Evolutionary conservation across 2,888 invertebrate species (phyloP).

Genomic region (Alsophila aescularia): DNA sequence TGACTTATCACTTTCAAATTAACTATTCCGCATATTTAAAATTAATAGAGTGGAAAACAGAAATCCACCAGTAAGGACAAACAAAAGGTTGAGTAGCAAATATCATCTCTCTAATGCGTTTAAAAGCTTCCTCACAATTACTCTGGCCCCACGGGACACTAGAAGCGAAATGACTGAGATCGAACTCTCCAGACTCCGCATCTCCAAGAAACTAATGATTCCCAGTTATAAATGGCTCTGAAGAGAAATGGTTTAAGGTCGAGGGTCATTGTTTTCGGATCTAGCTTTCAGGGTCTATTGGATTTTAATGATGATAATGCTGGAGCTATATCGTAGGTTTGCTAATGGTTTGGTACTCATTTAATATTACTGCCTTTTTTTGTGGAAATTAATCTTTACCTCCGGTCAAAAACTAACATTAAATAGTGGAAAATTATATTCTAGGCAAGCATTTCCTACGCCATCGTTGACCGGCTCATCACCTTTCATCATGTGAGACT

Average conservation of each 20-base stretch:
- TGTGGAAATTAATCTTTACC: neutral
- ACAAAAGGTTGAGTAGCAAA: neutral
- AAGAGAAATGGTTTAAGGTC: conserved; percentile 19
- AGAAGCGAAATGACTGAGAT: neutral
- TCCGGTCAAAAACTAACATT: no score
- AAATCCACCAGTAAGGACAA: no score
- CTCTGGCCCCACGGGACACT: neutral
- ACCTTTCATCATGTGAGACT: no score
- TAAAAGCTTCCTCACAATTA: conserved; percentile 15
- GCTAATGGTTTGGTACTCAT: neutral
- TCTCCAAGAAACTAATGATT: conserved; percentile 24
- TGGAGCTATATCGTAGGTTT: neutral
- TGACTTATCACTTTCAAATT: no score
- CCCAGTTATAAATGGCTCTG: conserved; percentile 21
- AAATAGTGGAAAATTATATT: no score
- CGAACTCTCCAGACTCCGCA: conserved; percentile 2
- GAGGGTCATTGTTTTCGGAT: conserved; percentile 9
- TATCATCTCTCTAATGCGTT: conserved; percentile 6
- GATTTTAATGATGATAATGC: conserved; percentile 1
- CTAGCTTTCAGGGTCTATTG: neutral
- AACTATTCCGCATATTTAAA: neutral
- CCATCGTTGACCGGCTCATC: no score
- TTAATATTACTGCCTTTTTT: no score
- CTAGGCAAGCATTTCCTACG: no score
- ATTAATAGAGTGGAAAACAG: neutral